phyloP scores from a whole-genome alignment of 2,888 invertebrate genomes.

The Pteria penguin region DNA sequence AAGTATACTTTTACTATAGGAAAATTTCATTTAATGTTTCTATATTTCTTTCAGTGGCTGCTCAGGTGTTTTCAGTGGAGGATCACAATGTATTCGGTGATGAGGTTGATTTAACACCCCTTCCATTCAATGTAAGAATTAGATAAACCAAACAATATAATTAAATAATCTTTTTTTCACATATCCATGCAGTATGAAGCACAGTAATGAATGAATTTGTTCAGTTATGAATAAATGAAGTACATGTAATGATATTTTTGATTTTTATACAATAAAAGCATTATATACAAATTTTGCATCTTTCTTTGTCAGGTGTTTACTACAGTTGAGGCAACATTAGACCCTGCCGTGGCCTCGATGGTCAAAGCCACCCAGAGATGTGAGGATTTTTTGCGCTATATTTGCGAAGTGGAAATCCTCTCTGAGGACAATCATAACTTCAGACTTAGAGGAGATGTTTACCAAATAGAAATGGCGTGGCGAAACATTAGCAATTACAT shows the following conservation, averaged over 20 bases:
- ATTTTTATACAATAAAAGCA: too few relatives aligned
- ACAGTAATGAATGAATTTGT: too few relatives aligned
- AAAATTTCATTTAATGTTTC: too few relatives aligned
- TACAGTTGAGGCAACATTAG: constrained; percentile 47
- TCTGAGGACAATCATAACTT: constrained; percentile 25
- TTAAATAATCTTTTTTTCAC: background rate
- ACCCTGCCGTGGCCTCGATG: constrained; percentile 39
- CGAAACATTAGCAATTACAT: constrained; percentile 36
- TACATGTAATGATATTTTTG: too few relatives aligned
- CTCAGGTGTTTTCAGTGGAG: constrained; percentile 19
- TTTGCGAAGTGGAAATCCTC: constrained; percentile 38
- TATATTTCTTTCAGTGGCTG: constrained; percentile 22
- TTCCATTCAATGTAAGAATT: constrained; percentile 19
- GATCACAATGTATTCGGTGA: constrained; percentile 19
- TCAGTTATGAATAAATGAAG: too few relatives aligned
- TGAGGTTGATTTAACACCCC: constrained; percentile 11
- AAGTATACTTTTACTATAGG: too few relatives aligned
- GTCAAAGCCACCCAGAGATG: constrained; percentile 42
- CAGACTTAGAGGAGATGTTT: constrained; percentile 51
- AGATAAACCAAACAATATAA: too few relatives aligned
- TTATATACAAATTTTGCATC: too few relatives aligned
- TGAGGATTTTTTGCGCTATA: constrained; percentile 42
- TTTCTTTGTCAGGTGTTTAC: constrained; percentile 49
- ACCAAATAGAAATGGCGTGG: constrained; percentile 58
- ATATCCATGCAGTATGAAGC: background rate